A percentile compares a stretch with the other conserved stretches of the same genome.
Evolutionary conservation across 2,797 vertebrate species (phyloP).

Genomic region (Staurois parvus): DNA sequence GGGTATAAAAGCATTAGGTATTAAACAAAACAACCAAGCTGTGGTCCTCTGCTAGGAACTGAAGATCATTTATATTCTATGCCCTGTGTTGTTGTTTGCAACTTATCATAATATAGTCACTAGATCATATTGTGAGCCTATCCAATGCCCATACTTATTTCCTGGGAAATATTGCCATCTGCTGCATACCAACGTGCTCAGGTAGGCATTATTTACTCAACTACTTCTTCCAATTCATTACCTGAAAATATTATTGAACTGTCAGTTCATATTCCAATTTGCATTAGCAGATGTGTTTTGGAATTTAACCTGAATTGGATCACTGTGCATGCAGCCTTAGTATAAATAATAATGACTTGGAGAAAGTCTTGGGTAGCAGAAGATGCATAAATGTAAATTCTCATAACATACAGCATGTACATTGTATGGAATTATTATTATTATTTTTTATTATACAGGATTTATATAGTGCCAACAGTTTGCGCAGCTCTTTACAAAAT

Average conservation of each 20-base stretch:
- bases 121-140: slow-evolving; percentile 30
- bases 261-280: slow-evolving; percentile 45
- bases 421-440: too few species aligned
- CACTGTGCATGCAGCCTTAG: slow-evolving; percentile 23
- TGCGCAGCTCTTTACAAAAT: too few species aligned
- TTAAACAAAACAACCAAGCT: not conserved
- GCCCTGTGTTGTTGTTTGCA: slow-evolving; percentile 32
- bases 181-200: slow-evolving; percentile 34
- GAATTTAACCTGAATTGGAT: slow-evolving; percentile 28
- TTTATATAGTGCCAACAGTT: too few species aligned
- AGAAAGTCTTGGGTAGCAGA: slow-evolving; percentile 3
- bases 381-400: too few species aligned
- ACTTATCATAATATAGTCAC: slow-evolving; percentile 48
- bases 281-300: slow-evolving; percentile 48
- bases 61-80: not conserved
- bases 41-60: too few species aligned
- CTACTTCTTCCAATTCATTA: slow-evolving; percentile 52
- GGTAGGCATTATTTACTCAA: slow-evolving; percentile 40
- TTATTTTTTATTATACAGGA: too few species aligned
- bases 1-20: not conserved
- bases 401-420: too few species aligned
- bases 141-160: slow-evolving; percentile 32
- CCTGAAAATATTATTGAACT: slow-evolving; percentile 52
- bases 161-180: slow-evolving; percentile 56
- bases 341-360: slow-evolving; percentile 5